Evolutionary conservation across 2,888 invertebrate genomes (phyloP).

Genomic region (Parnassius orleans): DNA sequence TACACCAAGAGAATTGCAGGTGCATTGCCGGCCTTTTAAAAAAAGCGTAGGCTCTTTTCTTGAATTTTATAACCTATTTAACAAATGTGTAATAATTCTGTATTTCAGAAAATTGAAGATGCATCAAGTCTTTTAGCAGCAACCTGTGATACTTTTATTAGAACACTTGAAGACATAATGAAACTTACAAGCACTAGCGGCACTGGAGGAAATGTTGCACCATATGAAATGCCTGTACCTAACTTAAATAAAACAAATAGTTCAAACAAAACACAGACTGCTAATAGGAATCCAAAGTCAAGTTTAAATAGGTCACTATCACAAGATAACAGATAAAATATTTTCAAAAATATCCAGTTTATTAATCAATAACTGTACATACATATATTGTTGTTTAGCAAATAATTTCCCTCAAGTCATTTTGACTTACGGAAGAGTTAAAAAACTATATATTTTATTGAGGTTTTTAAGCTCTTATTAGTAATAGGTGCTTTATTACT

Average conservation of each 20-base stretch:
- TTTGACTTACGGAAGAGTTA: too few species aligned
- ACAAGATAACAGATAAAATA: constrained; percentile 74
- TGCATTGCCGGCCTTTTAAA: too few species aligned
- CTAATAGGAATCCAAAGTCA: constrained; percentile 52
- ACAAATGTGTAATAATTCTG: constrained; percentile 13
- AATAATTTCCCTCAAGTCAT: too few species aligned
- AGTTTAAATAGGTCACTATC: constrained; percentile 63
- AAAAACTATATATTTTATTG: too few species aligned
- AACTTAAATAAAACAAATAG: constrained; percentile 45
- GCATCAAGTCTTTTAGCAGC: constrained; percentile 86
- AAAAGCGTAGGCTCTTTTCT: too few species aligned
- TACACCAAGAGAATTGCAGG: too few species aligned
- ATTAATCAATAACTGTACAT: too few species aligned
- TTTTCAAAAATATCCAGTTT: too few species aligned
- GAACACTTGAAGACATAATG: constrained; percentile 91
- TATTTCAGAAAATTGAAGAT: constrained; percentile 85
- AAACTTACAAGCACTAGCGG: constrained; percentile 70
- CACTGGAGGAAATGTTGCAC: constrained; percentile 39
- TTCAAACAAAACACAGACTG: constrained; percentile 32
- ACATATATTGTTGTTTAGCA: too few species aligned
- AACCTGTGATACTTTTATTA: constrained; percentile 92
- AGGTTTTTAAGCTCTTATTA: neutral
- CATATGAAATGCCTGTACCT: constrained; percentile 63
- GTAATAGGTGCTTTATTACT: neutral
- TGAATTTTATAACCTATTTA: neutral